Base-by-base conservation (phyloP, 2,113 vertebrate genomes). In the Conger conger region DNA sequence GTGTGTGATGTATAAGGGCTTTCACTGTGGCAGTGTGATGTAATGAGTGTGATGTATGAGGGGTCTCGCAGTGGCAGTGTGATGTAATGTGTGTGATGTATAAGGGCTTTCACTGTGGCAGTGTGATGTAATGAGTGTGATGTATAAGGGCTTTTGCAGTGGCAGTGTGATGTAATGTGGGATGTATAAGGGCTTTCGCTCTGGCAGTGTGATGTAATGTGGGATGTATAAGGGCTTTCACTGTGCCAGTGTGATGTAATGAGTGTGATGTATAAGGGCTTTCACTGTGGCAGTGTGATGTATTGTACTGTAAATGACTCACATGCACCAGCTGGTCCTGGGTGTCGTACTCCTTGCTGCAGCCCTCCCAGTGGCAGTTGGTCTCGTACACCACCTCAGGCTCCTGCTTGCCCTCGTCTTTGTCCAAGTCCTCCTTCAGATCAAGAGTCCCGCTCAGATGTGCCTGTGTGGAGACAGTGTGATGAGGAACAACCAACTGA, bases 321-420 rank as follows among this genome's bases (percentile, higher is more conserved):
- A 99, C 98, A 50, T 99, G 98, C 79, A 99, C 98, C 0, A 99
- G 96, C 86, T 99, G 98, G 83, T 99, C 98, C 93, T 99, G 98
- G 79, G 97, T 99, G 93, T 99, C 98, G 0, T 97, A 98, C 93
- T 99, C 98, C 94, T 97, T 98, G 89, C 90, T 91, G 87, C 98
- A 99, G 88, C 96, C 96, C 88, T 98, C 98, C 98, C 98, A 99
- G 94, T 98, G 98, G 91, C 98, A 99, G 93, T 97, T 97, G 18
- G 98, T 99, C 93, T 99, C 98, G 27, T 99, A 99, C 89, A 99
- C 92, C 90, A 97, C 97, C 89, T 99, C 98, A 0, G 97, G 96
- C 91, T 99, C 98, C 92, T 98, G 98, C 89, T 99, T 99, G 87
- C 97, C 98, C 91, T 99, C 98, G 1, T 99, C 98, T 88, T 97